Percentiles rank a stretch among this genome's conserved stretches.
Conservation (phyloP, 2,888 invertebrate species). For the Xestia c-nigrum region DNA sequence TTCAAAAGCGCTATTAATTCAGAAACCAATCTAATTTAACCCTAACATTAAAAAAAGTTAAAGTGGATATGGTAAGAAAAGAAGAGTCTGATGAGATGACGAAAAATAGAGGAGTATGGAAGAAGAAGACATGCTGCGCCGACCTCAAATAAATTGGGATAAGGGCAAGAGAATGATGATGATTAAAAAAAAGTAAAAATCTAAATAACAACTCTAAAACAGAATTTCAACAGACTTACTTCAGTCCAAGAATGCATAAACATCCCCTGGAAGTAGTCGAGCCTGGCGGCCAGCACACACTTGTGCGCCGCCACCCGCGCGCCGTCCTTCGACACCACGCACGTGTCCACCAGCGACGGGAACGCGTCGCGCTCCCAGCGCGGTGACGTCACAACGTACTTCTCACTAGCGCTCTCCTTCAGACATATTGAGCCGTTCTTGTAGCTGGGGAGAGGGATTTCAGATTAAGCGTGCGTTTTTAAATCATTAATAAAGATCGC, state of each 20-base stretch:
- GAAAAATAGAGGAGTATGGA: no score
- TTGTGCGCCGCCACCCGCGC: slow-evolving; percentile 92
- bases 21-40: not conserved
- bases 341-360: slow-evolving; percentile 91
- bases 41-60: no score
- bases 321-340: slow-evolving; percentile 89
- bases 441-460: slow-evolving; percentile 74
- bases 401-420: slow-evolving; percentile 83
- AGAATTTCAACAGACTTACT: slow-evolving; percentile 72
- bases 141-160: no score
- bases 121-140: no score
- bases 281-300: slow-evolving; percentile 94
- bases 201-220: not conserved
- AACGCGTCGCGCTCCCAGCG: slow-evolving; percentile 86
- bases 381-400: slow-evolving; percentile 63
- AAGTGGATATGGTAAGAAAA: no score
- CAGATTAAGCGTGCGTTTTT: not conserved
- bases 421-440: slow-evolving; percentile 81
- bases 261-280: slow-evolving; percentile 97
- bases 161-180: no score
- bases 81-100: no score
- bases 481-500: no score
- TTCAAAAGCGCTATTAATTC: not conserved
- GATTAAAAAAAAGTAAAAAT: no score
- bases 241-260: slow-evolving; percentile 95